phyloP scores from a whole-genome alignment of 2,113 vertebrate genomes.

The Hylia prasina region DNA sequence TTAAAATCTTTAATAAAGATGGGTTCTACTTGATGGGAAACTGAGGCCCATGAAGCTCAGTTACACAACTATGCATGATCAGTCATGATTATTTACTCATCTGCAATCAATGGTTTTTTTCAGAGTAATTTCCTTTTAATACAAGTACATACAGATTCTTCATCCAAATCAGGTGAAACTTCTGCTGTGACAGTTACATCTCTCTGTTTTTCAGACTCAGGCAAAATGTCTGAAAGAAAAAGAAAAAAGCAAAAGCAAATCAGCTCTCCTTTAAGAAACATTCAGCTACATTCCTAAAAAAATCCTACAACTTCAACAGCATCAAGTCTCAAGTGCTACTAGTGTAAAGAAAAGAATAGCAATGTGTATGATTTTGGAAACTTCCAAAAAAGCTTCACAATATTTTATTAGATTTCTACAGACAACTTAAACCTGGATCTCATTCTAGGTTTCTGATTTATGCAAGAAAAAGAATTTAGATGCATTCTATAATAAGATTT shows the following conservation, averaged over 20 bases:
- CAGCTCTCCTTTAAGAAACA: background rate
- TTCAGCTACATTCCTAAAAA: background rate
- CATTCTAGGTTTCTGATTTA: background rate
- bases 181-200: conserved; percentile 74
- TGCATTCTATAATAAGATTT: background rate
- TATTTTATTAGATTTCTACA: background rate
- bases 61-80: background rate
- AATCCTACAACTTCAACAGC: background rate
- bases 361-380: background rate
- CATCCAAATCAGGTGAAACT: conserved; percentile 81
- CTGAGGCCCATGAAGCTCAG: background rate
- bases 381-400: background rate
- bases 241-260: background rate
- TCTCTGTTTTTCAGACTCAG: conserved; percentile 74
- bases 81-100: background rate
- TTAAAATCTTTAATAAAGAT: background rate
- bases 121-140: background rate
- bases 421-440: background rate
- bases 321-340: background rate
- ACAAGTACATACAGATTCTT: conserved; percentile 77
- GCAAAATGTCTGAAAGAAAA: conserved; percentile 79
- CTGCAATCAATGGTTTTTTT: background rate
- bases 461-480: background rate
- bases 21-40: background rate
- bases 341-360: background rate